Conservation (phyloP, 2,797 vertebrate species). For the Melanogrammus aeglefinus region DNA sequence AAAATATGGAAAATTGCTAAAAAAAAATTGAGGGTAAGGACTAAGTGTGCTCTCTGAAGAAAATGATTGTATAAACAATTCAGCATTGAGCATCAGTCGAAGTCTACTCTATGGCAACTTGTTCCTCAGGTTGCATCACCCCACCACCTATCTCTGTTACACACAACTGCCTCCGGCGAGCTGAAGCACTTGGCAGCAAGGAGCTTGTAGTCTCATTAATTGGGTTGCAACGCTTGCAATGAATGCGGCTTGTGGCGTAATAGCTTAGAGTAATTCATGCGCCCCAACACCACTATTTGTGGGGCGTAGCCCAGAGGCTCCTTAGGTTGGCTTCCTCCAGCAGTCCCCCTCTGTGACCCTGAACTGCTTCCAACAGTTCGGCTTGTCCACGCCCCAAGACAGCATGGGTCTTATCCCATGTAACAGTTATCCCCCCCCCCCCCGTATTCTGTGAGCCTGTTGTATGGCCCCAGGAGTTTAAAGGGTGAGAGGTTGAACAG, state of each 20-base stretch:
- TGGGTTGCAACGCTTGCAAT: background rate
- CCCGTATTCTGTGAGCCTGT: background rate
- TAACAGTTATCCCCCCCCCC: constrained; percentile 30
- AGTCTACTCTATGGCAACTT: background rate
- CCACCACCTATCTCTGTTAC: constrained; percentile 1
- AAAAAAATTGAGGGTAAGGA: background rate
- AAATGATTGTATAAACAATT: background rate
- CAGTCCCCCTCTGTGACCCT: constrained; percentile 19
- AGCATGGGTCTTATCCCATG: constrained; percentile 20
- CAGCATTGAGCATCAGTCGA: background rate
- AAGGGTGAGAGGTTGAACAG: constrained; percentile 1
- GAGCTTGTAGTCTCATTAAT: background rate
- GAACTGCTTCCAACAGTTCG: background rate
- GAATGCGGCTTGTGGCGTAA: background rate
- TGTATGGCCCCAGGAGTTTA: constrained; percentile 7
- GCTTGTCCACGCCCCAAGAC: constrained; percentile 32
- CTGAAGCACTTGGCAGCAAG: background rate
- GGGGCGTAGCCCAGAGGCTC: background rate
- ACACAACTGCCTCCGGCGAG: background rate
- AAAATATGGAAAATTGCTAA: background rate
- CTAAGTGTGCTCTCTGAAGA: background rate
- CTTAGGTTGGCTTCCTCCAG: constrained; percentile 8
- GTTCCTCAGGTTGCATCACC: background rate
- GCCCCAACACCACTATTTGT: background rate
- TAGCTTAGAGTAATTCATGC: background rate